Percentiles rank a stretch among this genome's conserved stretches.
Conservation (phyloP, 2,797 vertebrate species). For the Steatocranus sp. region DNA sequence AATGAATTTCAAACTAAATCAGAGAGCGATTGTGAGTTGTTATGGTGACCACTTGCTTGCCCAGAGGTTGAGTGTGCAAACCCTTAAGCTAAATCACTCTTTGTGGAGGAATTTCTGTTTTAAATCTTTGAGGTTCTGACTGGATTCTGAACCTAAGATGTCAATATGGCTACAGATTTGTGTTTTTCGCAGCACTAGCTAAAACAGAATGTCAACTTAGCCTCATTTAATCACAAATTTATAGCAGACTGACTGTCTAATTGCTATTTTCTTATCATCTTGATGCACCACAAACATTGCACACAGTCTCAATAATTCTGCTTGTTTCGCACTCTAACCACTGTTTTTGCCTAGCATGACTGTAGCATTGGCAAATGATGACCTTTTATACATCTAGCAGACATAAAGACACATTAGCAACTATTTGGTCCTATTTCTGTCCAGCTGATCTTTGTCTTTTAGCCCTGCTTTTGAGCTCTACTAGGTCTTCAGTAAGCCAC, state of each 20-base stretch:
- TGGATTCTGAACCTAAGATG: background rate
- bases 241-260: background rate
- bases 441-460: background rate
- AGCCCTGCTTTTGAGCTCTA: background rate
- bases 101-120: rapidly evolving
- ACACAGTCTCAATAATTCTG: background rate
- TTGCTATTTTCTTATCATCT: background rate
- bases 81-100: background rate
- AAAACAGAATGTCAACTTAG: background rate
- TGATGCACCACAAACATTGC: background rate
- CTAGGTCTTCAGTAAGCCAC: background rate
- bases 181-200: background rate
- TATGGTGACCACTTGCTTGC: background rate
- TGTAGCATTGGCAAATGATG: background rate
- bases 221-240: too few relatives aligned
- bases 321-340: background rate
- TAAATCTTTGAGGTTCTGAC: background rate
- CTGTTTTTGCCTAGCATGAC: background rate
- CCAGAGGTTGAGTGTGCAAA: background rate
- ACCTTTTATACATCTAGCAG: background rate
- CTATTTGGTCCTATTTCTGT: background rate
- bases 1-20: background rate
- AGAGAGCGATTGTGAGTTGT: background rate
- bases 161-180: background rate
- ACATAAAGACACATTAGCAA: background rate